Evolutionary conservation across 1,140 invertebrate species (phyloP).

Genomic region (Chlorops oryzae): DNA sequence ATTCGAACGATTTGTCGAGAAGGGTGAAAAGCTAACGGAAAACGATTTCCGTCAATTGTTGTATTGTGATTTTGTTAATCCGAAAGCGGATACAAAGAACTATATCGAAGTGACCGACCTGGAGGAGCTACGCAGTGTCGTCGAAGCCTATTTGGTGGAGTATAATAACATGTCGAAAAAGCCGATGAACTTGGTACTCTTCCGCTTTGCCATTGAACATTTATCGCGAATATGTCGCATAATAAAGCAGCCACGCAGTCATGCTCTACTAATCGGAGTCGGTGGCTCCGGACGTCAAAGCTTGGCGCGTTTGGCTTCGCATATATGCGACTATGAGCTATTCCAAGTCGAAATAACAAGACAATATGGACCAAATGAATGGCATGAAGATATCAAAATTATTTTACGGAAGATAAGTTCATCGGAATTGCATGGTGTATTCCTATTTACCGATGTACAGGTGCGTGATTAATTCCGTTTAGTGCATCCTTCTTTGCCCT

Average conservation of each 20-base stretch:
- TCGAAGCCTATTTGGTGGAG: constrained; percentile 84
- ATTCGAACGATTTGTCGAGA: constrained; percentile 45
- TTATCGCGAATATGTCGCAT: constrained; percentile 86
- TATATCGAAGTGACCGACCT: constrained; percentile 86
- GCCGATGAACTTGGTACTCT: constrained; percentile 93
- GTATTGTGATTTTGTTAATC: constrained; percentile 93
- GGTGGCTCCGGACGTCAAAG: constrained; percentile 91
- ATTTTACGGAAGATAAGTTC: constrained; percentile 75
- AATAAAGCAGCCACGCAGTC: constrained; percentile 82
- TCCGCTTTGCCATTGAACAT: constrained; percentile 93
- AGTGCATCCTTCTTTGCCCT: too few species aligned
- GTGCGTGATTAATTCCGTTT: too few species aligned
- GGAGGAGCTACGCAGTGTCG: constrained; percentile 73
- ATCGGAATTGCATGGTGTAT: constrained; percentile 81
- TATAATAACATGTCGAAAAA: constrained; percentile 96
- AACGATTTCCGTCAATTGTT: constrained; percentile 76
- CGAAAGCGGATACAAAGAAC: constrained; percentile 80
- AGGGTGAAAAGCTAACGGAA: constrained; percentile 29
- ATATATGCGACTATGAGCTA: constrained; percentile 90
- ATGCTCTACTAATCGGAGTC: constrained; percentile 79
- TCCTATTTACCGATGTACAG: constrained; percentile 86
- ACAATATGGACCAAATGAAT: constrained; percentile 75
- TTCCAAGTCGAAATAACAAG: constrained; percentile 88
- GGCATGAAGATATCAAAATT: constrained; percentile 83
- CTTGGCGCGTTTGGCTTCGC: constrained; percentile 78